Evolutionary conservation across 2,113 vertebrate genomes (phyloP), one percentile per base, ranked within the genome.

Genomic region (Pogonocichla stellata): DNA sequence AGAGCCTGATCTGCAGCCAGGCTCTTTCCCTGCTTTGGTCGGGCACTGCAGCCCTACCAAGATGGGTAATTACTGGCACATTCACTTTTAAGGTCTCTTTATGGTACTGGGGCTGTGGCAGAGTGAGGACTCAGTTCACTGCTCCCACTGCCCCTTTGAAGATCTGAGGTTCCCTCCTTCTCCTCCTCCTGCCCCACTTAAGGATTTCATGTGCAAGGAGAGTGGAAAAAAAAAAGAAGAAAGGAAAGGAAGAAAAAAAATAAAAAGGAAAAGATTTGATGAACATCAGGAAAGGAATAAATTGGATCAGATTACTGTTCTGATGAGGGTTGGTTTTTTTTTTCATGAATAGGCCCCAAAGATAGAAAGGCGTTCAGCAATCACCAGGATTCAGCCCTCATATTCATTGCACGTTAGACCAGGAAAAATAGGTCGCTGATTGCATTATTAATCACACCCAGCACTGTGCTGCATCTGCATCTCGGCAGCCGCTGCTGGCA

Each of bases 401-500:
- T 34, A 95, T 94, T 95, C 96, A 94, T 5, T 18, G 88, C 95
- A 93, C 82, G 80, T 95, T 94, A 93, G 86, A n/a, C 88, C 9
- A 8, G 96, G 95, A 94, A 97, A 96, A 97, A 96, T 96, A 97
- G 96, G 95, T 97, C 95, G 94, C 92, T 96, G 96, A 96, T 96
- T 97, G 96, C 96, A 97, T 97, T 97, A 97, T 97, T 97, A 96
- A 97, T 96, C 94, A 95, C 88, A 90, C 69, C 86, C 2, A 90
- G 34, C 88, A 90, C 40, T 5, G 82, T 12, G 82, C 92, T 86
- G 20, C 96, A 93, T 86, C 95, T 96, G 96, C 95, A 89, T 65
- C 74, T 80, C 91, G 79, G 93, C 94, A 42, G 15, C 40, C 8
- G 40, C 40, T 42, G 40, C 40, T 36, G 36, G 36, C 36, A 36